These are phyloP conservation scores for Carcinoscorpius rotundicauda DNA, from an alignment of 1,140 invertebrate species.

Conservation along the genomic window DNA sequence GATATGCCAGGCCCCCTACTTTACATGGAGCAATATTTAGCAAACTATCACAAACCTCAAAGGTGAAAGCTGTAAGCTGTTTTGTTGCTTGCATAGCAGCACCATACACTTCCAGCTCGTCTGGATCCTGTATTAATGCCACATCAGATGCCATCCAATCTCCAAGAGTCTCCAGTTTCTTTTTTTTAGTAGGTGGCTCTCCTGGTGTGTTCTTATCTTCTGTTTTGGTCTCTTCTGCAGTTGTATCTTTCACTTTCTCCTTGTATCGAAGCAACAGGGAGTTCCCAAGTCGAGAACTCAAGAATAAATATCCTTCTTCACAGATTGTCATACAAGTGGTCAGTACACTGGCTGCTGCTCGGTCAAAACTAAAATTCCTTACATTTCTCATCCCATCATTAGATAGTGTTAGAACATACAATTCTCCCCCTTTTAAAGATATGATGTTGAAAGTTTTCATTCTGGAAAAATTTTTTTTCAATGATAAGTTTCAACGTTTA, in stretches of 20 bases:
- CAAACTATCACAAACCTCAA: no score
- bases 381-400: constrained; percentile 91
- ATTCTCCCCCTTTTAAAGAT: constrained; percentile 84
- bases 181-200: constrained; percentile 46
- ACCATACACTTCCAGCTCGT: constrained; percentile 84
- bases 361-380: constrained; percentile 85
- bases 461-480: no score
- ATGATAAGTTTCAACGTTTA: no score
- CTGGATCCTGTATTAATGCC: constrained; percentile 35
- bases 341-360: constrained; percentile 87
- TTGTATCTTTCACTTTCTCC: no score
- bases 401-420: constrained; percentile 83
- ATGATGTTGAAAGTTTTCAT: no score
- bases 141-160: constrained; percentile 28
- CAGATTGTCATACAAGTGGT: constrained; percentile 87
- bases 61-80: constrained; percentile 65
- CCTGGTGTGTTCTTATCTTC: constrained; percentile 21
- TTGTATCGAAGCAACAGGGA: constrained; percentile 83
- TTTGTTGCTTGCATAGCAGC: constrained; percentile 65
- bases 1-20: no score
- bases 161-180: constrained; percentile 50
- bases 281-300: constrained; percentile 94
- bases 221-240: no score
- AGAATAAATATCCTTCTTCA: constrained; percentile 86
- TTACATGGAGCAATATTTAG: no score